Base-by-base conservation (phyloP, 2,888 invertebrate genomes). In the Palloptera scutellata region DNA sequence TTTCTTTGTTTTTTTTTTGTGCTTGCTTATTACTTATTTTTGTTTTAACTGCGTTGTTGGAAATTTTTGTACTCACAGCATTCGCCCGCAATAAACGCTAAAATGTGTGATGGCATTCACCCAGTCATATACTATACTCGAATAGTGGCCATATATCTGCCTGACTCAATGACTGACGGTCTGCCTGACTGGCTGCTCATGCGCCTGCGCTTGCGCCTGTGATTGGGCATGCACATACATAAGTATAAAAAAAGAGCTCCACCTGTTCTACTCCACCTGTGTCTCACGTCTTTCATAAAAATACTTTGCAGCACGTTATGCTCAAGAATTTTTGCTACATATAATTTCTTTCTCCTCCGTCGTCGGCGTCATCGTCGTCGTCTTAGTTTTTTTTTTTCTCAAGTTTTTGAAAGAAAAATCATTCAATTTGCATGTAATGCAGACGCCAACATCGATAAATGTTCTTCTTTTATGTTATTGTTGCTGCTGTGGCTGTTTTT, bases 351-450 rank as follows among this genome's bases (percentile, higher is more conserved):
- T 30, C 30, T 30, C 30, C 30, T 30, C 30, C 30, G 30, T 30
- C 30, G 30, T 30, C 6, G 6, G 30, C 30, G 30, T 30, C 30
- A 30, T 30, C 30, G 30, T 30, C 30, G 6, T 30, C 30, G 30
- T 30, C 30, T 30, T 30, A 30, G 30, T 30, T 30, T 30, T 30
- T 30, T 30, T 30, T 30, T n/a, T 61, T 52, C 61, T 54, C 66
- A 66, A 62, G 42, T 57, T 66, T 67, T 59, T 57, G 43, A 17
- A 67, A 58, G 67, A 68, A 68, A 64, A 64, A 68, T 64, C 61
- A 78, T 79, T 78, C 78, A 79, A 78, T 79, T 79, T 78, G 79
- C 78, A 79, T 79, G 75, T 61, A 64, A 48, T n/a, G 48, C 57
- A 48, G 63, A 51, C 43, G 61, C 57, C 60, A 61, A 64, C 64